phyloP scores from a whole-genome alignment of 2,797 vertebrate species.

The Morus bassanus region DNA sequence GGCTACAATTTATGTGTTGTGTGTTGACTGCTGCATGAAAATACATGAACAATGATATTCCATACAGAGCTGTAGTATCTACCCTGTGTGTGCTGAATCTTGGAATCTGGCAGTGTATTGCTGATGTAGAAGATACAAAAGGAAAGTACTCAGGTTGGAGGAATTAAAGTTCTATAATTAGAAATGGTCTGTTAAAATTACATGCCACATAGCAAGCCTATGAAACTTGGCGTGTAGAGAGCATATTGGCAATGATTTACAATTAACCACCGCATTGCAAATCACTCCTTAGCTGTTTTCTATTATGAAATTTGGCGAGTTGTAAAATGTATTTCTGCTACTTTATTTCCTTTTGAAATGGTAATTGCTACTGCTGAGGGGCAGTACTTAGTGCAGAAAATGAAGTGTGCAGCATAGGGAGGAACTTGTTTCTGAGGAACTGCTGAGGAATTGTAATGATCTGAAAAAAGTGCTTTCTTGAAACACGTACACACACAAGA shows the following conservation, averaged over 20 bases:
- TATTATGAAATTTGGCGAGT: slow-evolving; percentile 52
- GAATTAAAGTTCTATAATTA: slow-evolving; percentile 32
- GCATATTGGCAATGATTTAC: slow-evolving; percentile 27
- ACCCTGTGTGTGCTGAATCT: neutral
- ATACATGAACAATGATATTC: neutral
- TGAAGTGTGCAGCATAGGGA: slow-evolving; percentile 44
- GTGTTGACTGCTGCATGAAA: neutral
- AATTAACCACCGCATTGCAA: slow-evolving; percentile 44
- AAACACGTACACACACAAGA: slow-evolving; percentile 9
- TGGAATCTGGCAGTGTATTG: neutral
- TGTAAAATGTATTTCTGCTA: slow-evolving; percentile 56
- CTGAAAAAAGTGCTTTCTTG: slow-evolving; percentile 37
- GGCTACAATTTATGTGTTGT: neutral
- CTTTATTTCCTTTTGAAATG: slow-evolving; percentile 64
- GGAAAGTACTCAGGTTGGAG: neutral
- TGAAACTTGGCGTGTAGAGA: neutral
- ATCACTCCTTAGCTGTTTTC: slow-evolving; percentile 37
- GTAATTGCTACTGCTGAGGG: slow-evolving; percentile 62
- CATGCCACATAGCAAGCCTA: neutral
- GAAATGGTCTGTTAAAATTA: slow-evolving; percentile 28
- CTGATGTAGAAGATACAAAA: neutral
- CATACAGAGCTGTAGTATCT: neutral
- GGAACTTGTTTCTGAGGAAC: slow-evolving; percentile 60
- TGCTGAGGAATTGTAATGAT: slow-evolving; percentile 53
- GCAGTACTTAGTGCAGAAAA: slow-evolving; percentile 61